Percentiles rank a stretch among this genome's conserved stretches.
phyloP scores from a whole-genome alignment of 2,888 invertebrate genomes.

The Amphipoea oculea region DNA sequence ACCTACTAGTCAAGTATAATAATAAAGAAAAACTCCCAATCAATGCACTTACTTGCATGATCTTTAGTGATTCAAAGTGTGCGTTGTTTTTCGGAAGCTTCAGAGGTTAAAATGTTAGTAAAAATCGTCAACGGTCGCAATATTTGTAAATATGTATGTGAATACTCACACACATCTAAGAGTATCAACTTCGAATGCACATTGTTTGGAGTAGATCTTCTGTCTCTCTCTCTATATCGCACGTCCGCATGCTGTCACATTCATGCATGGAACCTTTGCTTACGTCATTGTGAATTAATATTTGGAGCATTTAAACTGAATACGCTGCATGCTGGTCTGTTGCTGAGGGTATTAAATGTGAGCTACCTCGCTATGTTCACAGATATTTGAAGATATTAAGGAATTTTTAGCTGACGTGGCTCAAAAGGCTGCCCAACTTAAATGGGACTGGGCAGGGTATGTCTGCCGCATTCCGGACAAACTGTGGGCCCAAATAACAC shows the following conservation, averaged over 20 bases:
- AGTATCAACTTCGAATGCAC: too few relatives aligned
- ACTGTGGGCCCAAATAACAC: too few relatives aligned
- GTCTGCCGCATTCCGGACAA: too few relatives aligned
- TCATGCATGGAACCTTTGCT: constrained; percentile 41
- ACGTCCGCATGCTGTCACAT: constrained; percentile 44
- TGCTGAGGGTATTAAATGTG: constrained; percentile 1
- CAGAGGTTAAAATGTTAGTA: neutral
- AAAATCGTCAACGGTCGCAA: neutral
- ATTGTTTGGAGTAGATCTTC: constrained; percentile 19
- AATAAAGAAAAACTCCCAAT: neutral
- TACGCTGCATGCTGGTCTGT: constrained; percentile 14
- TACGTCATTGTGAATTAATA: constrained; percentile 56
- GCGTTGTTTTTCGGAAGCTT: neutral
- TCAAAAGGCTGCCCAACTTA: too few relatives aligned
- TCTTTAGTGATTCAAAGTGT: neutral
- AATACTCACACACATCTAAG: too few relatives aligned
- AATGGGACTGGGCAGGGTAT: neutral
- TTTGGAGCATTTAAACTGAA: constrained; percentile 47
- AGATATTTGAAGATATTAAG: neutral
- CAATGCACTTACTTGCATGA: neutral
- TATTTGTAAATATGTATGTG: neutral
- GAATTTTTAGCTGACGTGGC: too few relatives aligned
- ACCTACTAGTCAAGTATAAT: neutral
- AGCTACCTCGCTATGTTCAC: neutral
- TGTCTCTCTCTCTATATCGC: neutral